Base-by-base conservation (phyloP, 2,888 invertebrate species). In the Nephrotoma flavescens region DNA sequence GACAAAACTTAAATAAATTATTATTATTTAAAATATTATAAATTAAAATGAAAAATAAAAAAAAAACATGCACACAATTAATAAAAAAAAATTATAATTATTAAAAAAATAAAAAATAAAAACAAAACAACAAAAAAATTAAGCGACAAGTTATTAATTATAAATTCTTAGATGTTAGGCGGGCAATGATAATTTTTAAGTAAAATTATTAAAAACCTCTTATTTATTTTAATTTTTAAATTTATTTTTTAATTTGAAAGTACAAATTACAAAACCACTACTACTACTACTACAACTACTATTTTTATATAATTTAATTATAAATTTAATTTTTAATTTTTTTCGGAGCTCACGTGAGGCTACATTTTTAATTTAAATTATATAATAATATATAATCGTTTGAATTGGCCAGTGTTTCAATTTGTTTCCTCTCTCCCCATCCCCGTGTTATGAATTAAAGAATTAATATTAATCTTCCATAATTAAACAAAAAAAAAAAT, bases 101-200 rank as follows among this genome's bases (percentile, higher is more conserved):
- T 31, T 71, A 31, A 71, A 71, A 31, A 15, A 57, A 71, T 1
- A 31, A 4, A 2, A 12, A 42, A 42, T 84, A 84, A 47, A 12
- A 31, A 84, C 42, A 42, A 84, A 84, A 41, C 42, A 84, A 84
- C 42, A 42, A 84, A 42, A 84, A 84, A 84, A 84, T 42, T 84
- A 84, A 42, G 84, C 84, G 84, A 84, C 71, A 71, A 71, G 71
- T 71, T 71, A 71, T 71, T 71, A 71, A 71, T 31, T 71, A 71
- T 71, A 84, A 84, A 84, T 85, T 85, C 85, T 85, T 85, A 85
- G 85, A 85, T 85, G 85, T 44, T 85, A 85, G 85, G 42, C 85
- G 85, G 84, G 84, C 84, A 84, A 71, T 71, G 71, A 71, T 71
- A 71, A 71, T 71, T 71, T 71, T 71, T 71, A 71, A 71, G 71